Conservation (phyloP, 1,140 invertebrate genomes). For the Brevipalpus yothersi region DNA sequence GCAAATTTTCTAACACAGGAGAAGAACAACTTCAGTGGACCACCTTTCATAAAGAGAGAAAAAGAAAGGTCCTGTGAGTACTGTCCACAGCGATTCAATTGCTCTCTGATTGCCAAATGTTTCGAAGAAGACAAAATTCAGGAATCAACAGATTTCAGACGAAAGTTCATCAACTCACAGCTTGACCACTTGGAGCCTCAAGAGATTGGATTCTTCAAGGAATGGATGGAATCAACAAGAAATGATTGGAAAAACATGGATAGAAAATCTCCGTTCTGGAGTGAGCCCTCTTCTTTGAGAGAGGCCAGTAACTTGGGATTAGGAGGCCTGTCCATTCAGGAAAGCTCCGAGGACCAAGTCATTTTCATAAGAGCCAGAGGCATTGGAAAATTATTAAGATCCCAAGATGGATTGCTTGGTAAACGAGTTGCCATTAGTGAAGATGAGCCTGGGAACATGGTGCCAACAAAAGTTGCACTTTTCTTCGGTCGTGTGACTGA, state of each 20-base stretch:
- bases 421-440: too few relatives aligned
- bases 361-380: too few relatives aligned
- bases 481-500: too few relatives aligned
- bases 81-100: conserved; percentile 53
- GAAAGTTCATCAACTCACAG: conserved; percentile 22
- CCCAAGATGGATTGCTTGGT: not conserved
- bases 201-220: conserved; percentile 53
- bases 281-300: conserved; percentile 23
- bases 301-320: conserved; percentile 12
- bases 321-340: not conserved
- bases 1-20: conserved; percentile 25
- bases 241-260: conserved; percentile 16
- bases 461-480: too few relatives aligned
- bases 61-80: conserved; percentile 36
- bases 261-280: conserved; percentile 36
- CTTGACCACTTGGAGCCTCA: conserved; percentile 31
- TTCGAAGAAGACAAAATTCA: conserved; percentile 1
- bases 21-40: conserved; percentile 9
- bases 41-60: conserved; percentile 44
- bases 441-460: too few relatives aligned
- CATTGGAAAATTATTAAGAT: not conserved
- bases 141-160: conserved; percentile 1
- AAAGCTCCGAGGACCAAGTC: too few relatives aligned
- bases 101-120: conserved; percentile 21
- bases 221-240: conserved; percentile 52